phyloP scores from a whole-genome alignment of 2,888 invertebrate genomes.

The Patella ulyssiponensis region DNA sequence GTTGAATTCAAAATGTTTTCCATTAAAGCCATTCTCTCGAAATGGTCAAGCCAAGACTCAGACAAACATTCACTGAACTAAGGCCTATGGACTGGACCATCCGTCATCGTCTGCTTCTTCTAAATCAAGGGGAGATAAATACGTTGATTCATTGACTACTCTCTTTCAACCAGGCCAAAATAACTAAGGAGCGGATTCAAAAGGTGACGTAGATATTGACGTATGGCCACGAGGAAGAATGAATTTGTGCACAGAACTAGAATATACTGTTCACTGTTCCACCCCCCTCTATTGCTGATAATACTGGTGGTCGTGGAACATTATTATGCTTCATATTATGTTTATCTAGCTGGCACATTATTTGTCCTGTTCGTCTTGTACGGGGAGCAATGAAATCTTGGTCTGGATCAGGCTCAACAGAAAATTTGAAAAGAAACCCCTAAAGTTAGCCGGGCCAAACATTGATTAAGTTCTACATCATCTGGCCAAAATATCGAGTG shows the following conservation, averaged over 20 bases:
- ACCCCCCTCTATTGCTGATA: conserved; percentile 62
- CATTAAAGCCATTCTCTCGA: background rate
- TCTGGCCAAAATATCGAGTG: background rate
- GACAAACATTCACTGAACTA: no score
- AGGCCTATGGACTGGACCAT: no score
- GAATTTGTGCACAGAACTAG: no score
- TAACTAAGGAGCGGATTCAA: no score
- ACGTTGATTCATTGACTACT: no score
- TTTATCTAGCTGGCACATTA: conserved; percentile 41
- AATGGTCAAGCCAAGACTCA: background rate
- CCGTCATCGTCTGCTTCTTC: no score
- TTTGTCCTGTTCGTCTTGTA: conserved; percentile 45
- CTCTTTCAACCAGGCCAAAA: no score
- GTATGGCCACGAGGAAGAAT: no score
- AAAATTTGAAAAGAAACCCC: conserved; percentile 36
- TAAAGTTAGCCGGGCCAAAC: background rate
- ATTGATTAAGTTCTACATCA: background rate
- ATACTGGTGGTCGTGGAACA: conserved; percentile 51
- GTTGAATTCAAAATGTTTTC: conserved; percentile 4
- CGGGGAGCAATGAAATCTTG: conserved; percentile 28
- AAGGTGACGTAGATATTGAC: no score
- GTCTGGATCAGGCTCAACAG: conserved; percentile 42
- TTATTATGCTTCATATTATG: conserved; percentile 42
- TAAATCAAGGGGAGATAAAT: no score
- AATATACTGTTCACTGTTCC: conserved; percentile 55